Base-by-base conservation (phyloP, 2,888 invertebrate species). In the Drosophila testacea region DNA sequence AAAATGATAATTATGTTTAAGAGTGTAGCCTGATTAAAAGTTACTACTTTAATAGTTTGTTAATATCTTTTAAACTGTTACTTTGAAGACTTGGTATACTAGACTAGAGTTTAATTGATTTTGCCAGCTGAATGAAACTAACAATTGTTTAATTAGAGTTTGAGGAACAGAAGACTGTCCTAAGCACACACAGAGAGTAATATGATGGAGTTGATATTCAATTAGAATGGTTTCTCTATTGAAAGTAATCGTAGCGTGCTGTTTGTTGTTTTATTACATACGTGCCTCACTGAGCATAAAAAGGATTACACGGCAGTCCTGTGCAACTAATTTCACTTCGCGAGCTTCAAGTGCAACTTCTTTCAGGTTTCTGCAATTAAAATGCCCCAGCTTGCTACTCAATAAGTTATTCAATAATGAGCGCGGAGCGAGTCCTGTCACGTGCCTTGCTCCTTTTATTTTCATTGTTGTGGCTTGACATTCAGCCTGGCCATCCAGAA, bases 221-320 rank as follows among this genome's bases (percentile, higher is more conserved):
- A 73, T 77, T 70, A 65, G 59, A 48, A 44, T 56, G 11, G 32
- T 44, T 59, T 61, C 27, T 42, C 46, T 56, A 62, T 61, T 27
- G 30, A 61, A 74, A 71, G 16, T 73, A 68, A 73, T 61, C 67
- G 64, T 68, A 56, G 69, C 60, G 30, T 62, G 56, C 46, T 63
- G 63, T 72, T 68, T 76, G 57, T 30, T 46, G 16, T 55, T 75
- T 79, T 82, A 85, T 83, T 80, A 86, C 89, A 91, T 90, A 92
- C 92, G 92, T 92, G 92, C 88, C 81, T 86, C 82, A 84, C 89
- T 90, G 91, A 86, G 84, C 90, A 91, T 83, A 76, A 84, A 92
- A 90, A 85, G 91, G 92, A 92, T 92, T 91, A 91, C 73, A 81
- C 72, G 57, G 42, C 50, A 60, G 44, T 10, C 6, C 38, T 46